Base-by-base conservation (phyloP, 2,113 vertebrate species). In the Gymnocephalus cernua region DNA sequence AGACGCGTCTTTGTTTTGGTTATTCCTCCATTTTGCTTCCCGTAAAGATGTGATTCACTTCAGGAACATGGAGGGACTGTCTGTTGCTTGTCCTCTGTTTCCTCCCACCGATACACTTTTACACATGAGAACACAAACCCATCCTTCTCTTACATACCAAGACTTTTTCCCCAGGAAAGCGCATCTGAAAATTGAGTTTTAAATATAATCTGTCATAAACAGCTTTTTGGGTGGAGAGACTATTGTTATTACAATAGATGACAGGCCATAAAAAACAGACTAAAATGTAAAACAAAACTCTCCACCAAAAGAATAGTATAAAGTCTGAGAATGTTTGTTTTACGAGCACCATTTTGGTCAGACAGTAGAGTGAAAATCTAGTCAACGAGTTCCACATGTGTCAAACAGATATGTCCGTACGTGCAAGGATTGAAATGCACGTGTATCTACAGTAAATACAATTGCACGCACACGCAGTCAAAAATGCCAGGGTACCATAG, bases 181-280 rank as follows among this genome's bases (percentile, higher is more conserved):
- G n/a, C n/a, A n/a, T n/a, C n/a, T n/a, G n/a, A n/a, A n/a, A n/a
- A 81, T 12, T 4, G 23, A 58, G 56, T 80, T 70, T 48, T 62
- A 61, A 70, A 66, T 59, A 4, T 21, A 79, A 79, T 64, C 56
- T 75, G 74, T 70, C 75, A 68, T 25, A 68, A 80, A 58, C 68
- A 56, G 66, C 13, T 44, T 27, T 70, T 58, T n/a, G 50, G 57
- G 50, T 25, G 58, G 50, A 48, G 48, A 65, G 41, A 79, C 67
- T 79, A 77, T 73, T 80, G 77, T 85, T 85, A 51, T 67, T 47
- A 62, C 78, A 81, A 82, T 79, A 50, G 44, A 80, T 67, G 79
- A 63, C 61, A 82, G 67, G 74, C 18, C 29, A 16, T 38, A 21
- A 47, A 71, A 75, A 48, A n/a, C n/a, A 62, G 35, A 79, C 14